These are phyloP conservation scores for Glomeris maerens DNA, from an alignment of 1,140 invertebrate species.

Conservation along the genomic window DNA sequence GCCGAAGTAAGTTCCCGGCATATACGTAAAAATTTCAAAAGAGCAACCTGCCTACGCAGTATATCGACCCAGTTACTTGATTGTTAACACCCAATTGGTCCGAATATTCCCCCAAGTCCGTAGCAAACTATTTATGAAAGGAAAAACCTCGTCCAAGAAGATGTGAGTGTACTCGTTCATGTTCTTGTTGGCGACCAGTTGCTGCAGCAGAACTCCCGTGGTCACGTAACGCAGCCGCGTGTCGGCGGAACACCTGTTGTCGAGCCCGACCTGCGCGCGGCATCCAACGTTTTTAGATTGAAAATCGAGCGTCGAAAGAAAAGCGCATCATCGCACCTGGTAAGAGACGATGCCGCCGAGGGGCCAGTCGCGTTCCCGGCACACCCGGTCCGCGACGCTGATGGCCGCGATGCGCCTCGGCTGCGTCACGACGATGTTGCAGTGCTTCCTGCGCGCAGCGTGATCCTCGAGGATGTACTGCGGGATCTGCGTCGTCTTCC, in stretches of 20 bases:
- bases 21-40: no score
- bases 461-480: slow-evolving; percentile 72
- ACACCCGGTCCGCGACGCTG: slow-evolving; percentile 60
- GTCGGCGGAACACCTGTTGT: slow-evolving; percentile 41
- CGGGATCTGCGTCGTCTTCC: slow-evolving; percentile 68
- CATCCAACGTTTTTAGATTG: no score
- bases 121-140: no score
- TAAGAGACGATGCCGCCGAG: slow-evolving; percentile 67
- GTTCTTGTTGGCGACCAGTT: slow-evolving; percentile 42
- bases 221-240: slow-evolving; percentile 78
- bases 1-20: no score
- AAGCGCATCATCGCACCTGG: slow-evolving; percentile 44
- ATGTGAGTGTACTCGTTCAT: slow-evolving; percentile 64
- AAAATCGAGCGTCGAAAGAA: slow-evolving; percentile 2
- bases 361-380: slow-evolving; percentile 56
- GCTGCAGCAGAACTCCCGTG: slow-evolving; percentile 50
- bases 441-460: slow-evolving; percentile 38
- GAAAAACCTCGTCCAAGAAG: slow-evolving; percentile 71
- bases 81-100: no score
- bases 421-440: slow-evolving; percentile 76
- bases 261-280: slow-evolving; percentile 43
- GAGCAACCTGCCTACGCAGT: no score
- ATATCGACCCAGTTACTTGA: no score
- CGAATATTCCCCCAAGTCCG: no score
- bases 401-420: slow-evolving; percentile 72